Evolutionary conservation across 2,797 vertebrate species (phyloP).

Genomic region (Numenius phaeopus): DNA sequence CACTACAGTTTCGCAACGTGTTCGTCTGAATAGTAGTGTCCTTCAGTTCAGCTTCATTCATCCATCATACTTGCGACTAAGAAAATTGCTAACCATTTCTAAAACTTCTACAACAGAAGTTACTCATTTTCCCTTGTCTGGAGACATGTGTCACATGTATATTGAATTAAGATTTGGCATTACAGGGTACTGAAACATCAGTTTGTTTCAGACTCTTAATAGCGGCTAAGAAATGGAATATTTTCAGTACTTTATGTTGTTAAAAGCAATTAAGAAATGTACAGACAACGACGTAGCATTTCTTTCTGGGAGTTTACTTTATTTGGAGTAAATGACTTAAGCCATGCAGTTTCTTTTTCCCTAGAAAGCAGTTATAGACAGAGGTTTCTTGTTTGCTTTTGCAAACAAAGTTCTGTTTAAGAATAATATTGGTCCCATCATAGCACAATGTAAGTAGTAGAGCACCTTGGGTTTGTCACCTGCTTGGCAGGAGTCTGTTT

Average conservation of each 20-base stretch:
- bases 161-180: background rate
- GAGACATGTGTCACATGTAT: fast-evolving
- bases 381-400: background rate
- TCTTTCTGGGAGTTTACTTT: background rate
- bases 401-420: background rate
- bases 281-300: background rate
- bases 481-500: background rate
- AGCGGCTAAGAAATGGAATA: background rate
- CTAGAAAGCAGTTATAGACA: background rate
- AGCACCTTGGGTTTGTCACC: background rate
- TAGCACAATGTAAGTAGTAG: background rate
- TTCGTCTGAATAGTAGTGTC: background rate
- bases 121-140: background rate
- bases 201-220: background rate
- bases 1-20: background rate
- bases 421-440: background rate
- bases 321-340: background rate
- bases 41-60: background rate
- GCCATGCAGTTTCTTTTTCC: background rate
- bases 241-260: background rate
- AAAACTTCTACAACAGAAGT: background rate
- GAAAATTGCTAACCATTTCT: background rate
- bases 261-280: background rate
- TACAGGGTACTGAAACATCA: background rate
- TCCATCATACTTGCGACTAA: background rate